Evolutionary conservation across 2,888 invertebrate genomes (phyloP).

Genomic region (Lepidocyrtinus sp.): DNA sequence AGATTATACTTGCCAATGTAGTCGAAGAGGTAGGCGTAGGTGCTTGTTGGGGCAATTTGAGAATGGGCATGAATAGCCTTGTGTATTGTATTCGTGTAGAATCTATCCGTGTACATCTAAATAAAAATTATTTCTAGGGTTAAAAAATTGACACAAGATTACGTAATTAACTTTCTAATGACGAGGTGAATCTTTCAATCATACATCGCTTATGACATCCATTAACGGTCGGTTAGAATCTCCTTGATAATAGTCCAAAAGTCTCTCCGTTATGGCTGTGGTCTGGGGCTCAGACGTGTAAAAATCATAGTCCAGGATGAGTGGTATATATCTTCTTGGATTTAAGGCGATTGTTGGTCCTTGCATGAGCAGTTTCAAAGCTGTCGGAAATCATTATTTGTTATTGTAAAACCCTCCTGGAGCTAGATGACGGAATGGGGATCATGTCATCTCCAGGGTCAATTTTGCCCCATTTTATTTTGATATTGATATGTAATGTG

Average conservation of each 20-base stretch:
- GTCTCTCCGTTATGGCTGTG: conserved; percentile 44
- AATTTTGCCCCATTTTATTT: no score
- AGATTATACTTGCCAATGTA: conserved; percentile 64
- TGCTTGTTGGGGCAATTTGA: conserved; percentile 59
- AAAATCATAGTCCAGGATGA: conserved; percentile 57
- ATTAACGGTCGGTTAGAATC: conserved; percentile 20
- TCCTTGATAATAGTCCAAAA: conserved; percentile 59
- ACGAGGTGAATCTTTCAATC: not conserved
- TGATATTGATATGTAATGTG: no score
- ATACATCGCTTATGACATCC: conserved; percentile 50
- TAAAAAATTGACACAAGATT: not conserved
- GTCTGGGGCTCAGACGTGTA: conserved; percentile 38
- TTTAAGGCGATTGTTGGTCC: conserved; percentile 23
- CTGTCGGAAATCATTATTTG: no score
- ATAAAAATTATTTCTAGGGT: not conserved
- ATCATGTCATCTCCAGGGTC: no score
- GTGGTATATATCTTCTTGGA: no score
- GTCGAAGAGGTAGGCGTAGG: conserved; percentile 65
- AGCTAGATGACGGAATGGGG: no score
- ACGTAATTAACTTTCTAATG: not conserved
- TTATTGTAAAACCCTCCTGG: no score
- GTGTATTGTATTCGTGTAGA: conserved; percentile 56
- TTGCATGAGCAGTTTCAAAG: conserved; percentile 59
- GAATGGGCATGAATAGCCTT: conserved; percentile 62
- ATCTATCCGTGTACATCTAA: conserved; percentile 65